These are phyloP conservation scores for Abramis brama DNA, from an alignment of 2,113 vertebrate genomes.

Conservation along the genomic window DNA sequence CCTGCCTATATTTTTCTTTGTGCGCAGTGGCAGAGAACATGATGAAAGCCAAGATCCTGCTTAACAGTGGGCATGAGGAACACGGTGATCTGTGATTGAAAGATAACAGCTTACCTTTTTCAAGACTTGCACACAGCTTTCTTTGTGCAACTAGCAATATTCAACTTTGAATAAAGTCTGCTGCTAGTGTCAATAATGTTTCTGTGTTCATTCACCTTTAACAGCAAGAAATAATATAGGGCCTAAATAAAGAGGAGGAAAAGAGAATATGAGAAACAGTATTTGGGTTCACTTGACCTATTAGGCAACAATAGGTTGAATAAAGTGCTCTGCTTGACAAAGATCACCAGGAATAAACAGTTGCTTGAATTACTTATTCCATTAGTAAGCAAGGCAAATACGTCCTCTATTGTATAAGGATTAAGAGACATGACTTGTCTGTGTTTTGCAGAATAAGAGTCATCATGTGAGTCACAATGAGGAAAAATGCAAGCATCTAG, in stretches of 20 bases:
- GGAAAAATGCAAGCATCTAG: not conserved
- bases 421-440: not conserved
- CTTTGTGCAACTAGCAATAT: not conserved
- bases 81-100: constrained; percentile 63
- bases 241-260: not conserved
- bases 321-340: too few species aligned
- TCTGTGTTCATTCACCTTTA: not conserved
- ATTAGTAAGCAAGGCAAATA: not conserved
- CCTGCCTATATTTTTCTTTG: constrained; percentile 16
- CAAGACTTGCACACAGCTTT: not conserved
- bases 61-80: constrained; percentile 2
- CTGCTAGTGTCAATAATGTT: not conserved
- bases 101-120: not conserved
- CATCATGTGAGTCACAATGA: not conserved
- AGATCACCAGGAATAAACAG: not conserved
- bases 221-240: too few species aligned
- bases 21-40: constrained; percentile 74
- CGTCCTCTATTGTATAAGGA: not conserved
- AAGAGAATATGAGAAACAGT: not conserved
- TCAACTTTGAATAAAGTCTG: constrained; percentile 22
- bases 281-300: not conserved
- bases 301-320: not conserved
- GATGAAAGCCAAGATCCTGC: constrained; percentile 67
- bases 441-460: not conserved
- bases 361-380: not conserved